Percentiles rank a stretch among this genome's conserved stretches.
Evolutionary conservation across 1,140 invertebrate genomes (phyloP).

Genomic region (Mya arenaria): DNA sequence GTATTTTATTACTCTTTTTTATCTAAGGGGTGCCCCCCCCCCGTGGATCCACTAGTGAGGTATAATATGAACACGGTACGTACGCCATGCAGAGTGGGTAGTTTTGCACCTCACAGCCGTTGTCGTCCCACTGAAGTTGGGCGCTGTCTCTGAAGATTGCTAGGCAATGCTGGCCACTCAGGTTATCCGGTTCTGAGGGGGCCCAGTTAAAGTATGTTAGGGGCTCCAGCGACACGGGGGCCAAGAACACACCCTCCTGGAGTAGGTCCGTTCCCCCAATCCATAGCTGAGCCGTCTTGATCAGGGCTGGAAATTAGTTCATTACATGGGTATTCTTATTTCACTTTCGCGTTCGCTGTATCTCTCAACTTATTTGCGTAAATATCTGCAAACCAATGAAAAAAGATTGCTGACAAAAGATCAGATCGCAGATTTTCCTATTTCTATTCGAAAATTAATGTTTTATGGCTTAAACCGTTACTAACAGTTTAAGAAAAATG

Average conservation of each 20-base stretch:
- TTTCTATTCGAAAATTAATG: too few relatives aligned
- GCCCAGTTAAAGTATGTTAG: conserved; percentile 47
- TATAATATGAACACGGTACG: neutral
- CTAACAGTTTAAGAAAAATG: too few relatives aligned
- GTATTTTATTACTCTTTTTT: too few relatives aligned
- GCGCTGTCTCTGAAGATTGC: conserved; percentile 5
- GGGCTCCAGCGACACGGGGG: conserved; percentile 3
- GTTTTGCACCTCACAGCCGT: conserved; percentile 20
- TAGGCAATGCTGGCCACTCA: conserved; percentile 43
- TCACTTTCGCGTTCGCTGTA: neutral
- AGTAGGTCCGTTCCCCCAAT: conserved; percentile 43
- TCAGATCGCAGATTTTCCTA: too few relatives aligned
- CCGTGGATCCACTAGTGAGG: neutral
- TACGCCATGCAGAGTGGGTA: conserved; percentile 38
- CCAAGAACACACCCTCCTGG: conserved; percentile 30
- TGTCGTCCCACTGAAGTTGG: conserved; percentile 36
- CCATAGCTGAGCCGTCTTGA: conserved; percentile 31
- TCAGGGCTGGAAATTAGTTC: conserved; percentile 8
- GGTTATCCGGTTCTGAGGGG: conserved; percentile 25
- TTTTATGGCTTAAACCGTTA: too few relatives aligned
- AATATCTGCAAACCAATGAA: too few relatives aligned
- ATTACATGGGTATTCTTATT: neutral
- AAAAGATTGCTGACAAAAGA: too few relatives aligned
- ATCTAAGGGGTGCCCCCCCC: too few relatives aligned
- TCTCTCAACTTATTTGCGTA: neutral